Conservation (phyloP, 2,113 vertebrate genomes). For the Upupa epops region DNA sequence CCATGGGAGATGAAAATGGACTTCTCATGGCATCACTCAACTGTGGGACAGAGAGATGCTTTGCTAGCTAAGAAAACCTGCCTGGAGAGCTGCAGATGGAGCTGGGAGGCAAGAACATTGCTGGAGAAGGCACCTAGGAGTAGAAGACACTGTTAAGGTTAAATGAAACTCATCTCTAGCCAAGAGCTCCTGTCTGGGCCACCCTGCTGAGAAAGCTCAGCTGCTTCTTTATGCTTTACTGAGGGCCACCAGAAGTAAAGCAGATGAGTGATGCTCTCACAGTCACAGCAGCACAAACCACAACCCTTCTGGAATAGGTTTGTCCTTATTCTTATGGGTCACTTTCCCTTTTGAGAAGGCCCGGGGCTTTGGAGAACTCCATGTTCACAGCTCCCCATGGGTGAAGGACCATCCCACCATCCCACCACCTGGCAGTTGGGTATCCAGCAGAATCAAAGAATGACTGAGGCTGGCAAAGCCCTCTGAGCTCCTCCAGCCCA, state of each 20-base stretch:
- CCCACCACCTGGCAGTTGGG: neutral
- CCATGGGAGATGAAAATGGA: neutral
- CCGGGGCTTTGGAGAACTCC: neutral
- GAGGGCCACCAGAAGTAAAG: neutral
- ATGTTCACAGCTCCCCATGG: rapidly evolving
- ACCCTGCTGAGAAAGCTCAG: neutral
- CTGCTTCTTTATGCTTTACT: neutral
- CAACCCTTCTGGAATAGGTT: rapidly evolving
- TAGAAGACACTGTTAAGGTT: neutral
- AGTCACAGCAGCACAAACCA: neutral
- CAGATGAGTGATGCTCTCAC: neutral
- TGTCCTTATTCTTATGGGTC: rapidly evolving
- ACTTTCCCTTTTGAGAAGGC: neutral
- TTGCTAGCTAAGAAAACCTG: neutral
- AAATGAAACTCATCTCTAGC: neutral
- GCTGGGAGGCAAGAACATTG: neutral
- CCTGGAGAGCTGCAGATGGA: neutral
- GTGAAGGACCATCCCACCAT: neutral
- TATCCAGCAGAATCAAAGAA: neutral
- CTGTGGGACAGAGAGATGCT: neutral
- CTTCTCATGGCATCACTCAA: neutral
- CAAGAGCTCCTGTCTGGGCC: neutral
- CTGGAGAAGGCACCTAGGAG: neutral
- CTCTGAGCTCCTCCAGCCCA: too few species aligned
- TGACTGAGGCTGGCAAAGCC: too few species aligned